These are phyloP conservation scores for Lanius ludovicianus DNA, from an alignment of 2,113 vertebrate genomes.

Conservation along the genomic window DNA sequence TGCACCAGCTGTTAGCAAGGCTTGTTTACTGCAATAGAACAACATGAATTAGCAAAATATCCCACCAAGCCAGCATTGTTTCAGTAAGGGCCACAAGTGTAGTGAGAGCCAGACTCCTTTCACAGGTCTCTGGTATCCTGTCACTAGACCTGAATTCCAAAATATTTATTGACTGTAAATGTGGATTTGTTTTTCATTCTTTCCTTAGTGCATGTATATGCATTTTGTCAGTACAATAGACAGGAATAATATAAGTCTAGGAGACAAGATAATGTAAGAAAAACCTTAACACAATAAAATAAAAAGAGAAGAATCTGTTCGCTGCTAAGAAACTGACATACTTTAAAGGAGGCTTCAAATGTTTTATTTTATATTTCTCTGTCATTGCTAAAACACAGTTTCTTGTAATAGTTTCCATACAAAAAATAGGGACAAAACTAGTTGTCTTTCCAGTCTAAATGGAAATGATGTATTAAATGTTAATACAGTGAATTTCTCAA, in stretches of 20 bases:
- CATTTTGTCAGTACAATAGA: not conserved
- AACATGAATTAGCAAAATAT: not conserved
- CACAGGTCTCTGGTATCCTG: not conserved
- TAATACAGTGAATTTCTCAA: not conserved
- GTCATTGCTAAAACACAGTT: not conserved
- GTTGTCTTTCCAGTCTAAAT: not conserved
- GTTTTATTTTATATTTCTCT: not conserved
- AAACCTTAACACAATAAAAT: not conserved
- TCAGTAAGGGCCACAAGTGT: not conserved
- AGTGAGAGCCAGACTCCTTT: not conserved
- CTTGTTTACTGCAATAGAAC: not conserved
- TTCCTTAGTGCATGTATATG: rapidly evolving
- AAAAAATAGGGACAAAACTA: not conserved
- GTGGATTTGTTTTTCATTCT: not conserved
- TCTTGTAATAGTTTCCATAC: not conserved
- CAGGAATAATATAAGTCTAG: not conserved
- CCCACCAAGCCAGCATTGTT: not conserved
- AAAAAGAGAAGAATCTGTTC: not conserved
- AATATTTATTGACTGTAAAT: not conserved
- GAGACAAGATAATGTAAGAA: not conserved
- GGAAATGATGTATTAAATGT: not conserved
- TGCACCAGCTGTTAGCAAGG: not conserved
- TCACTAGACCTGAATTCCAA: not conserved
- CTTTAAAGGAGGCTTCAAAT: not conserved
- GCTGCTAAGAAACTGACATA: not conserved